Percentiles rank a stretch among this genome's conserved stretches.
Evolutionary conservation across 2,797 vertebrate species (phyloP).

Genomic region (Coranthus polyacanthus): DNA sequence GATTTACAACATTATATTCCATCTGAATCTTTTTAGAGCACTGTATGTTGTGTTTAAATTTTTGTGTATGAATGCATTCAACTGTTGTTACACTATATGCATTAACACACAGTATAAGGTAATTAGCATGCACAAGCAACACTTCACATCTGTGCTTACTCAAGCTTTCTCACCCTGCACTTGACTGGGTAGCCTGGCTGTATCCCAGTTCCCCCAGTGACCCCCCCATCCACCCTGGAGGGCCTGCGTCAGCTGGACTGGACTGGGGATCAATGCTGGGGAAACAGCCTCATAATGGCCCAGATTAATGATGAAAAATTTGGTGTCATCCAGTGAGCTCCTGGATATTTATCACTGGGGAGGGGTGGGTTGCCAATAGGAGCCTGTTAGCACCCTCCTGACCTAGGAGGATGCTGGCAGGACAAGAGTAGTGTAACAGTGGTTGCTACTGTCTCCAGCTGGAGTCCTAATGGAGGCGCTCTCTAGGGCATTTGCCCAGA

Average conservation of each 20-base stretch:
- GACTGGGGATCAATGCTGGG: constrained; percentile 90
- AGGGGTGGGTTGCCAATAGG: constrained; percentile 83
- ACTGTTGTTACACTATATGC: constrained; percentile 18
- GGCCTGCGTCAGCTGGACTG: constrained; percentile 84
- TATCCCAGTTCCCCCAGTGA: constrained; percentile 81
- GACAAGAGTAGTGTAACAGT: constrained; percentile 69
- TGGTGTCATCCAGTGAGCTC: constrained; percentile 89
- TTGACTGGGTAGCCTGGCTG: constrained; percentile 69
- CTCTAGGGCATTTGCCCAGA: constrained; percentile 68
- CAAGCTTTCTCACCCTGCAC: constrained; percentile 50
- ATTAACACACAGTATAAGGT: constrained; percentile 28
- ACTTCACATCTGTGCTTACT: constrained; percentile 66
- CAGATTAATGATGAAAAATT: constrained; percentile 99
- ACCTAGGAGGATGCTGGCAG: constrained; percentile 76
- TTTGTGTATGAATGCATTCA: constrained; percentile 4
- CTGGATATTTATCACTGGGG: constrained; percentile 93
- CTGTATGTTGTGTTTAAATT: constrained; percentile 32
- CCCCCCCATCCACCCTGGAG: constrained; percentile 85
- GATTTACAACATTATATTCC: constrained; percentile 25
- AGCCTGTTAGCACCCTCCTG: constrained; percentile 75
- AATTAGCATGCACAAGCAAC: constrained; percentile 53
- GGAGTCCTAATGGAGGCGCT: constrained; percentile 73
- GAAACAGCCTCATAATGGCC: constrained; percentile 93
- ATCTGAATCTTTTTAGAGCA: constrained; percentile 13
- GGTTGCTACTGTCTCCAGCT: constrained; percentile 71